Percentiles rank a stretch among this genome's conserved stretches.
Conservation (phyloP, 2,888 invertebrate species). For the Sympetrum striolatum region DNA sequence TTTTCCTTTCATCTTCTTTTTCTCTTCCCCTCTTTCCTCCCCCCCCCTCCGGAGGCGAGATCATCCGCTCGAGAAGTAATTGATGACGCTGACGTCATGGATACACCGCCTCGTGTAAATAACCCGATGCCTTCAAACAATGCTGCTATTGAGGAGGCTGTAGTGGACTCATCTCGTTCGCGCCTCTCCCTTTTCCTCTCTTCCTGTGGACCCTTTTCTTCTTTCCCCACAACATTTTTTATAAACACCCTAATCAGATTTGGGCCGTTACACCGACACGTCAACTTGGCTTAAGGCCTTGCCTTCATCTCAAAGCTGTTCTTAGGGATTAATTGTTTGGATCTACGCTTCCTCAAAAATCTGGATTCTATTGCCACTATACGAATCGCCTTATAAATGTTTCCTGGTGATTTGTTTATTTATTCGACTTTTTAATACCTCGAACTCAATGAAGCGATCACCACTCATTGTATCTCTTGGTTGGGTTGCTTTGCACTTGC, state of each 20-base stretch:
- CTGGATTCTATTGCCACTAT: too few species aligned
- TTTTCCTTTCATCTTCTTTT: neutral
- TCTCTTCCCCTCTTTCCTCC: neutral
- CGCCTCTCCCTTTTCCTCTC: neutral
- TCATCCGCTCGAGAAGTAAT: neutral
- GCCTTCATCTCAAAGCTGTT: too few species aligned
- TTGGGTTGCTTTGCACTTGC: too few species aligned
- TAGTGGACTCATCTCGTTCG: slow-evolving; percentile 7
- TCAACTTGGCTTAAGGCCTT: too few species aligned
- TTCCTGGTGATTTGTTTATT: too few species aligned
- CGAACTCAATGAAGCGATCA: too few species aligned
- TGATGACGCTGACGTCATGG: slow-evolving; percentile 41
- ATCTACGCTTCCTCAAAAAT: too few species aligned
- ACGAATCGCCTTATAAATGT: too few species aligned
- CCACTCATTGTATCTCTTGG: too few species aligned
- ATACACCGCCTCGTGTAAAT: slow-evolving; percentile 15
- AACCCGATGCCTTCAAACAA: slow-evolving; percentile 40
- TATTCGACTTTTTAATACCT: too few species aligned
- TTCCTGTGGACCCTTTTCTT: slow-evolving; percentile 19
- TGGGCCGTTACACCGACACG: too few species aligned
- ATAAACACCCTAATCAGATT: neutral
- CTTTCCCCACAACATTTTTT: slow-evolving; percentile 36
- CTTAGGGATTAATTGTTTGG: too few species aligned
- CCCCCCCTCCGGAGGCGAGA: neutral
- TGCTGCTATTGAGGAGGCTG: slow-evolving; percentile 30